Conservation (phyloP, 2,888 invertebrate genomes). For the Melangyna quadrimaculata region DNA sequence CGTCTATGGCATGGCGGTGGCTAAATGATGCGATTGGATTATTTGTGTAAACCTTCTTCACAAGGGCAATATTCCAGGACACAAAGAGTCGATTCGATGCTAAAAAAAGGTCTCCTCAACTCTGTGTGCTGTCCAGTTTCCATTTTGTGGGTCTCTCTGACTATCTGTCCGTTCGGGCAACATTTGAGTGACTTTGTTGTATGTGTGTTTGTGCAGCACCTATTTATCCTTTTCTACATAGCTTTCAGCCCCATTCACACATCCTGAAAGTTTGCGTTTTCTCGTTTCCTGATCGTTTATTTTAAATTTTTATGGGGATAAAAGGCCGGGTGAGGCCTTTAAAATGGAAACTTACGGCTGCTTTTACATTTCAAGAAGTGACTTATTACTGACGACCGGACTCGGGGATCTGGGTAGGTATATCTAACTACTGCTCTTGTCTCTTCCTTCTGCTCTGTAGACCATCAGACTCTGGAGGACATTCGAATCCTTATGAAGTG, state of each 20-base stretch:
- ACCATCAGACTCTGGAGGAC: constrained; percentile 40
- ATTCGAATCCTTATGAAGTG: constrained; percentile 68
- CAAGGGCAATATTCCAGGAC: constrained; percentile 49
- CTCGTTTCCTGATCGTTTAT: constrained; percentile 65
- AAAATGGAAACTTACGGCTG: constrained; percentile 58
- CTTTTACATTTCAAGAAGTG: constrained; percentile 57
- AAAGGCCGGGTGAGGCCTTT: constrained; percentile 49
- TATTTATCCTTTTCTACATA: constrained; percentile 49
- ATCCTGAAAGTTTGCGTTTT: constrained; percentile 66
- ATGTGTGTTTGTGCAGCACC: constrained; percentile 3
- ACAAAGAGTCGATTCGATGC: constrained; percentile 37
- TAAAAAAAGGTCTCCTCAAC: constrained; percentile 34
- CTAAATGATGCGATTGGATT: constrained; percentile 65
- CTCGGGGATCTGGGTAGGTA: constrained; percentile 20
- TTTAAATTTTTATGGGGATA: constrained; percentile 56
- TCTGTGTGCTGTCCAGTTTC: constrained; percentile 17
- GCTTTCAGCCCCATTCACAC: constrained; percentile 54
- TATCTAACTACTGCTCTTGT: neutral
- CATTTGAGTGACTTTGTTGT: constrained; percentile 17
- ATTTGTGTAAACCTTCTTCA: constrained; percentile 62
- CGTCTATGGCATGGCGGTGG: constrained; percentile 40
- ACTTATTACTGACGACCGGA: constrained; percentile 65
- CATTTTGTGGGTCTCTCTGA: constrained; percentile 5
- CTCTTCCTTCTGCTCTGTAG: neutral
- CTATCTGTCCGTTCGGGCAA: constrained; percentile 35